These are phyloP conservation scores for Zaprionus nigranus DNA, from an alignment of 1,140 invertebrate genomes.

Conservation along the genomic window DNA sequence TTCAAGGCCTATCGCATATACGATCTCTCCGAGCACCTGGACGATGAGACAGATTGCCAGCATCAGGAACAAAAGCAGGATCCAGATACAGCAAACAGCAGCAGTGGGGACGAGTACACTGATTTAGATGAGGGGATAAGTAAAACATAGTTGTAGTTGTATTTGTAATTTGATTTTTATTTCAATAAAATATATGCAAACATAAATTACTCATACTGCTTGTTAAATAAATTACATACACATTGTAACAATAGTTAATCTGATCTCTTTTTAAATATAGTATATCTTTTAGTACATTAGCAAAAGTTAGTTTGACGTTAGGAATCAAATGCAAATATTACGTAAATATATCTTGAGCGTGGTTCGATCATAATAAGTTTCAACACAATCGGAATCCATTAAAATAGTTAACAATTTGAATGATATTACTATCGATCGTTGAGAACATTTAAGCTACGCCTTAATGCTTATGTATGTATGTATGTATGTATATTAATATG, in stretches of 20 bases:
- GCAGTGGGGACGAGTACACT: slow-evolving; percentile 11
- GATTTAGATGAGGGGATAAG: slow-evolving; percentile 9
- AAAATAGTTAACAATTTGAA: slow-evolving; percentile 25
- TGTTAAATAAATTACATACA: slow-evolving; percentile 61
- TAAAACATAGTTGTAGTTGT: slow-evolving; percentile 5
- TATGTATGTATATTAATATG: slow-evolving; percentile 2
- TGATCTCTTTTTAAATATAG: slow-evolving; percentile 8
- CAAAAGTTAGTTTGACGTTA: slow-evolving; percentile 36
- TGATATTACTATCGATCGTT: slow-evolving; percentile 5
- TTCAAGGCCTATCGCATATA: slow-evolving; percentile 86
- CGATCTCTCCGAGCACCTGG: slow-evolving; percentile 14
- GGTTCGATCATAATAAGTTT: background rate
- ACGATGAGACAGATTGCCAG: slow-evolving; percentile 1
- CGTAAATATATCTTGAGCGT: slow-evolving; percentile 35
- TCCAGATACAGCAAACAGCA: slow-evolving; percentile 2
- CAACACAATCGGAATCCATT: slow-evolving; percentile 11
- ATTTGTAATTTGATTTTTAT: slow-evolving; percentile 34
- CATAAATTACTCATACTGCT: slow-evolving; percentile 44
- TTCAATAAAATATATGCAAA: slow-evolving; percentile 70
- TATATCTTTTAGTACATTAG: slow-evolving; percentile 30
- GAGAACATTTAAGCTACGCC: slow-evolving; percentile 8
- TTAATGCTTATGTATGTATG: background rate
- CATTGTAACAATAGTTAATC: slow-evolving; percentile 73
- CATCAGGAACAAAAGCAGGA: slow-evolving; percentile 9
- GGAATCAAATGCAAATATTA: slow-evolving; percentile 53